These are phyloP conservation scores for Gibbula magus DNA, from an alignment of 2,888 invertebrate genomes.

Conservation along the genomic window DNA sequence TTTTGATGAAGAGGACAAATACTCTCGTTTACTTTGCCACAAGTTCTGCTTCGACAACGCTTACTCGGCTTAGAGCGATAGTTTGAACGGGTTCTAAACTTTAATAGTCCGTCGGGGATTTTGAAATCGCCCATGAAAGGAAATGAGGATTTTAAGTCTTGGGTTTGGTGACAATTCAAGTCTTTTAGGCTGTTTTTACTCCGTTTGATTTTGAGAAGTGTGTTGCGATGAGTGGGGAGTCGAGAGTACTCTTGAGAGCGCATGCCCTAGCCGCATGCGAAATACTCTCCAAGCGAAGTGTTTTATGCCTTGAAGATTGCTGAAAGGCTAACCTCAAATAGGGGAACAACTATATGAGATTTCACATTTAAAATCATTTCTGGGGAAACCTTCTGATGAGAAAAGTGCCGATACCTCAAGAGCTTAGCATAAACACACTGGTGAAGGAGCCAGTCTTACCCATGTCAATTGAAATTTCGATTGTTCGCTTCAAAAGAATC, in stretches of 20 bases:
- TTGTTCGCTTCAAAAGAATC: neutral
- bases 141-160: slow-evolving; percentile 7
- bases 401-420: neutral
- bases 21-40: neutral
- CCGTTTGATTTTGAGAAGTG: neutral
- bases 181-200: neutral
- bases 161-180: neutral
- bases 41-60: neutral
- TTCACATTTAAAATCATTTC: neutral
- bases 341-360: neutral
- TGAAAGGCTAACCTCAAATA: neutral
- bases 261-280: neutral
- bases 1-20: slow-evolving; percentile 13
- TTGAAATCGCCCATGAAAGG: neutral
- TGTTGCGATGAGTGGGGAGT: neutral
- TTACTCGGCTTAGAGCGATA: neutral
- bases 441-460: neutral
- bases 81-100: neutral
- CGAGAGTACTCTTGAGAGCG: neutral
- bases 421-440: neutral
- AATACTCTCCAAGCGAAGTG: slow-evolving; percentile 6
- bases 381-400: neutral
- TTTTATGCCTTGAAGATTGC: neutral
- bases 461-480: neutral
- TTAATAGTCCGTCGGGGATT: neutral